phyloP scores from a whole-genome alignment of 1,140 invertebrate species.

The Planococcus citri region DNA sequence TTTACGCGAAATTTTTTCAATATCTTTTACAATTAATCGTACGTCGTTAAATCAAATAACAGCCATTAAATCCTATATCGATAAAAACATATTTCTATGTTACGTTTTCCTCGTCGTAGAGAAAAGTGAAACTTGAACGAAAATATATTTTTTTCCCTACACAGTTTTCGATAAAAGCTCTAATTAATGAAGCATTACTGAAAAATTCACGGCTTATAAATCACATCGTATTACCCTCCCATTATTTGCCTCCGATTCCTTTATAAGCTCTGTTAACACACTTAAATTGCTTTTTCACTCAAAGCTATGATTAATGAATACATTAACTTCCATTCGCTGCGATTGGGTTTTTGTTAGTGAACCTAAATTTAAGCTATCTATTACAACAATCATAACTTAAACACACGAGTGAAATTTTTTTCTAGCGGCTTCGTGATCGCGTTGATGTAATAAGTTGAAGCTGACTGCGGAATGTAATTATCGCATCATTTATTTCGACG shows the following conservation, averaged over 20 bases:
- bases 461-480: background rate
- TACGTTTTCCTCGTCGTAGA: too few relatives aligned
- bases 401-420: too few relatives aligned
- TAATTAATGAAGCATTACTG: conserved; percentile 7
- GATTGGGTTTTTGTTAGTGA: background rate
- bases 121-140: too few relatives aligned
- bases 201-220: conserved; percentile 4
- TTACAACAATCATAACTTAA: too few relatives aligned
- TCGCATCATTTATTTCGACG: background rate
- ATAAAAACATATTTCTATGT: too few relatives aligned
- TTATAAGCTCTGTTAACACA: background rate
- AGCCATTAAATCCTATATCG: too few relatives aligned
- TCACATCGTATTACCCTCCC: background rate
- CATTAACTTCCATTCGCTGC: background rate
- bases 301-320: background rate
- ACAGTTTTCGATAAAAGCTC: background rate
- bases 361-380: background rate
- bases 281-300: background rate
- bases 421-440: too few relatives aligned
- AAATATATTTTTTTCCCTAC: too few relatives aligned
- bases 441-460: background rate
- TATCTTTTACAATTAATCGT: too few relatives aligned
- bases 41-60: too few relatives aligned
- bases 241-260: background rate
- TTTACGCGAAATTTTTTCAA: too few relatives aligned